These are phyloP conservation scores for Resseliella maxima DNA, from an alignment of 2,888 invertebrate genomes.

Conservation along the genomic window DNA sequence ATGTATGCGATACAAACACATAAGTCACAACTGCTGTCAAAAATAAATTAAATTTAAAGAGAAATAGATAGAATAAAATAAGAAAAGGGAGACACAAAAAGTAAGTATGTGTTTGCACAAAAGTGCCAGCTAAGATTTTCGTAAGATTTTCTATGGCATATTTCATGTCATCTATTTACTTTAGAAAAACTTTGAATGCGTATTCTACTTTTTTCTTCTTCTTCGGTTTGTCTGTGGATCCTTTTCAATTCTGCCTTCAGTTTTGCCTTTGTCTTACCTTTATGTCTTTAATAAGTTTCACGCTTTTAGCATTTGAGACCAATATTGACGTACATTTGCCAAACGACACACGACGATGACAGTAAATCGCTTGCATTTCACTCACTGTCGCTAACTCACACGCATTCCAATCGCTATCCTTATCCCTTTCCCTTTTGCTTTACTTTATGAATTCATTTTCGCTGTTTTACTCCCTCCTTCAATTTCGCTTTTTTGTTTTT, in stretches of 20 bases:
- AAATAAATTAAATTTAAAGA: conserved; percentile 18
- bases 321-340: too few relatives aligned
- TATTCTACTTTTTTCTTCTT: too few relatives aligned
- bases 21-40: conserved; percentile 48
- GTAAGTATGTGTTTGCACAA: background rate
- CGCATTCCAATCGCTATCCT: too few relatives aligned
- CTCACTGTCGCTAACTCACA: background rate
- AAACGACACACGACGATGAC: background rate
- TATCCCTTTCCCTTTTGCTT: too few relatives aligned
- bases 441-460: too few relatives aligned
- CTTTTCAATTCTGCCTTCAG: background rate
- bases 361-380: background rate
- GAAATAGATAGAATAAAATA: background rate
- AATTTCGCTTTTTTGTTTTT: too few relatives aligned
- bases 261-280: conserved; percentile 4
- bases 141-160: background rate
- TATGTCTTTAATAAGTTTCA: background rate
- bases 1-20: conserved; percentile 11
- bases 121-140: background rate
- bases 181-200: too few relatives aligned
- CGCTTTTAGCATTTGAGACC: background rate
- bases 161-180: conserved; percentile 36
- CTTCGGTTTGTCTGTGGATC: background rate
- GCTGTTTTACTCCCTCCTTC: too few relatives aligned
- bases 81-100: background rate